These are phyloP conservation scores for Papilio glaucus DNA, from an alignment of 1,140 invertebrate species.

Conservation along the genomic window DNA sequence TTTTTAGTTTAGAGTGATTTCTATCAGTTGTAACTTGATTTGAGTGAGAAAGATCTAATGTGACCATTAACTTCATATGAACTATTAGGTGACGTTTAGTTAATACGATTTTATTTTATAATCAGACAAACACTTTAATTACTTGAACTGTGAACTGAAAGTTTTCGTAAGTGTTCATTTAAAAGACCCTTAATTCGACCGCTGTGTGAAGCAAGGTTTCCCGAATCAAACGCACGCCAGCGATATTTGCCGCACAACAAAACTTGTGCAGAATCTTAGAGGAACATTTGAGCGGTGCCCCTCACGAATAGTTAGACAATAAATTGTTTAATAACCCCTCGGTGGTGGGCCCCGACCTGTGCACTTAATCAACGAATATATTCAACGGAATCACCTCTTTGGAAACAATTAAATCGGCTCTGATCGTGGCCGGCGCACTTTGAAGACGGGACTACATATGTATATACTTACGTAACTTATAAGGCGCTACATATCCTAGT, in stretches of 20 bases:
- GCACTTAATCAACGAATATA: conserved; percentile 76
- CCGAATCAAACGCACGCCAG: conserved; percentile 59
- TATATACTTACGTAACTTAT: conserved; percentile 42
- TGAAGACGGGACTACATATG: conserved; percentile 49
- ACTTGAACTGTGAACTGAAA: too few relatives aligned
- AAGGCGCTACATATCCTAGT: conserved; percentile 35
- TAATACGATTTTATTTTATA: too few relatives aligned
- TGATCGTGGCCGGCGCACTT: conserved; percentile 66
- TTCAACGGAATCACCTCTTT: conserved; percentile 74
- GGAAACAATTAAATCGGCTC: conserved; percentile 75
- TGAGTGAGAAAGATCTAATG: too few relatives aligned
- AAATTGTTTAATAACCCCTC: conserved; percentile 80
- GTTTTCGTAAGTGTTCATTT: not conserved
- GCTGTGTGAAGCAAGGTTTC: conserved; percentile 59
- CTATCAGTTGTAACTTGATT: too few relatives aligned
- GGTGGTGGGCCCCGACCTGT: conserved; percentile 61
- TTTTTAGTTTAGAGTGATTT: too few relatives aligned
- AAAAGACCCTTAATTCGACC: not conserved
- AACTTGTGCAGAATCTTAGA: conserved; percentile 71
- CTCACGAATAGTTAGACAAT: conserved; percentile 77
- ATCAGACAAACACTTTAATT: too few relatives aligned
- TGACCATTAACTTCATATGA: too few relatives aligned
- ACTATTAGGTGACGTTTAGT: too few relatives aligned
- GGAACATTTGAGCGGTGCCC: conserved; percentile 66
- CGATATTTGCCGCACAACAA: conserved; percentile 62